These are phyloP conservation scores for Falco rusticolus DNA, from an alignment of 2,797 vertebrate genomes.

Conservation along the genomic window DNA sequence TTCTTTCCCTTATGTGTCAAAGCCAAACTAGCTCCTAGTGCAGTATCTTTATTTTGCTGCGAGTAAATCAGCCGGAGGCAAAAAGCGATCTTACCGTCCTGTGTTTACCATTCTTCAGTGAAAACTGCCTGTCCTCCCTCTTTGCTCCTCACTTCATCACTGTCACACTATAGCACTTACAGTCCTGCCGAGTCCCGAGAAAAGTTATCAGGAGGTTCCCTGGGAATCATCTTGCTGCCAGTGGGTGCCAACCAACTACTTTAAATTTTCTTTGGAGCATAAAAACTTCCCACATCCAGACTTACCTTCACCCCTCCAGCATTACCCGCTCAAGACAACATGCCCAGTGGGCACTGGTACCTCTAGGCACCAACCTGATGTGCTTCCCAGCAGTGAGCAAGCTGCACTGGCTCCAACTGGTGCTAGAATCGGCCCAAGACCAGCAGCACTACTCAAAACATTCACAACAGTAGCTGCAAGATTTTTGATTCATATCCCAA, in stretches of 20 bases:
- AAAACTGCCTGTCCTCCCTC: constrained; percentile 5
- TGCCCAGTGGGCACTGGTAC: not conserved
- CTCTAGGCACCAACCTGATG: not conserved
- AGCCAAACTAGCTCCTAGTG: not conserved
- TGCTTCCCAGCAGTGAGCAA: not conserved
- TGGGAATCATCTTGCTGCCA: not conserved
- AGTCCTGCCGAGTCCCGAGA: not conserved
- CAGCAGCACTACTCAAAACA: not conserved
- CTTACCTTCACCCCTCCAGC: not conserved
- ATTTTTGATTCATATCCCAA: not conserved
- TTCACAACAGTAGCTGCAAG: not conserved
- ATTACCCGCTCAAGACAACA: not conserved
- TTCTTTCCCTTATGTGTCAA: not conserved
- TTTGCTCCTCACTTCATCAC: constrained; percentile 24
- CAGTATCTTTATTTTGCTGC: not conserved
- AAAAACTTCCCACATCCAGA: not conserved
- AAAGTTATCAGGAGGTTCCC: not conserved
- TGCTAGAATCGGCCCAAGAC: not conserved
- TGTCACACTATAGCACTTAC: not conserved
- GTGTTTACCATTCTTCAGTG: not conserved
- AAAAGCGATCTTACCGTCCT: constrained; percentile 11
- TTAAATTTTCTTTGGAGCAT: not conserved
- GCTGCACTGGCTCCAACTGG: not conserved
- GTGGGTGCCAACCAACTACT: not conserved
- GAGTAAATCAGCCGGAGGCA: constrained; percentile 34